Conservation (phyloP, 2,888 invertebrate species). For the Nomada fabriciana region DNA sequence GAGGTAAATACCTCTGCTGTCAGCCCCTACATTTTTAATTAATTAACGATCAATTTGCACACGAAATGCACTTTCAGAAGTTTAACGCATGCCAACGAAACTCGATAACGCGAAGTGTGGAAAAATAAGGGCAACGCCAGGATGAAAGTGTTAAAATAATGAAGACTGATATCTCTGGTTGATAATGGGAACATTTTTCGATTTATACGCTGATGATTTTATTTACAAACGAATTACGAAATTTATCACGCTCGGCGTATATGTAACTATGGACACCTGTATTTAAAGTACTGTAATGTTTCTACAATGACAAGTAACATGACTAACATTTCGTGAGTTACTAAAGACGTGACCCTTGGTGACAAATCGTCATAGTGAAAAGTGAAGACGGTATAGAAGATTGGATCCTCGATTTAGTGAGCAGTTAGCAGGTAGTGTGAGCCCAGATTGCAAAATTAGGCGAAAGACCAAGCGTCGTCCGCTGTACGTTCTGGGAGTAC, state of each 20-base stretch:
- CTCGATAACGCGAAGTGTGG: slow-evolving; percentile 15
- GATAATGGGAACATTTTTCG: slow-evolving; percentile 21
- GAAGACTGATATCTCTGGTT: slow-evolving; percentile 11
- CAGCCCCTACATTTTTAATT: slow-evolving; percentile 80
- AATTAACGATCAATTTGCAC: slow-evolving; percentile 81
- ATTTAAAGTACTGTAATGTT: too few species aligned
- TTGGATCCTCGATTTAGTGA: slow-evolving; percentile 82
- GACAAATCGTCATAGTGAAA: slow-evolving; percentile 49
- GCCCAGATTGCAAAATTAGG: slow-evolving; percentile 82
- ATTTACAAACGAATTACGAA: too few species aligned
- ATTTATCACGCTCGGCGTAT: too few species aligned
- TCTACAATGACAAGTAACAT: too few species aligned
- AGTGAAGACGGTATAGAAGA: slow-evolving; percentile 72
- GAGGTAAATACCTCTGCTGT: slow-evolving; percentile 75
- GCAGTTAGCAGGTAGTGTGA: slow-evolving; percentile 81
- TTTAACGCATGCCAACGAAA: slow-evolving; percentile 64
- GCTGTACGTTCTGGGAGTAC: slow-evolving; percentile 71
- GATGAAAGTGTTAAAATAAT: slow-evolving; percentile 5
- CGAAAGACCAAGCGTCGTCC: slow-evolving; percentile 72
- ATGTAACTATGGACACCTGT: too few species aligned
- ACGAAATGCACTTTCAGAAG: slow-evolving; percentile 65
- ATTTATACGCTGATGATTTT: not conserved
- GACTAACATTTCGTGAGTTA: not conserved
- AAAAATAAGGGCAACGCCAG: slow-evolving; percentile 24
- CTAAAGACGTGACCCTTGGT: not conserved